Conservation (phyloP, 2,797 vertebrate genomes). For the Cottoperca gobio region DNA sequence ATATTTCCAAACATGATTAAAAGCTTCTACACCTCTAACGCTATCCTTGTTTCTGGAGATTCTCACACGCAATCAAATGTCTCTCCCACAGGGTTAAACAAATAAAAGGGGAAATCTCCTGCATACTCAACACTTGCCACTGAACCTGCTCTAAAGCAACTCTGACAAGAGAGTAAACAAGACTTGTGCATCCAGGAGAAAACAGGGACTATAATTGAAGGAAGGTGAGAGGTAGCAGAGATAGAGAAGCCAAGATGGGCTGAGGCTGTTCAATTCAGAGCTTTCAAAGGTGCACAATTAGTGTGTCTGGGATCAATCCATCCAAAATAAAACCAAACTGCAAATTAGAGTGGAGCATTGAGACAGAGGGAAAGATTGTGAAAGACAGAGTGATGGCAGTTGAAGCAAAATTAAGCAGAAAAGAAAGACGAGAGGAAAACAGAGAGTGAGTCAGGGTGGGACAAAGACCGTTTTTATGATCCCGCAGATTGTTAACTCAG, state of each 20-base stretch:
- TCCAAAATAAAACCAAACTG: slow-evolving; percentile 55
- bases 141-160: slow-evolving; percentile 65
- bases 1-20: slow-evolving; percentile 47
- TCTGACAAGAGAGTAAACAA: slow-evolving; percentile 72
- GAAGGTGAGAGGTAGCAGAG: not conserved
- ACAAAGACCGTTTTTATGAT: slow-evolving; percentile 68
- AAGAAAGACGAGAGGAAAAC: slow-evolving; percentile 37
- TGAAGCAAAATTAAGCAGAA: slow-evolving; percentile 18
- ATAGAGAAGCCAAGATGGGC: not conserved
- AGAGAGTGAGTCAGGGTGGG: slow-evolving; percentile 56
- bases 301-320: slow-evolving; percentile 36
- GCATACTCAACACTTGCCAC: slow-evolving; percentile 56
- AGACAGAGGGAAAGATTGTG: slow-evolving; percentile 16
- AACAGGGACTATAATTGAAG: not conserved
- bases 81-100: slow-evolving; percentile 61
- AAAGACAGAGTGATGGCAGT: slow-evolving; percentile 29
- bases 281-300: slow-evolving; percentile 51
- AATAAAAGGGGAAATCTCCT: slow-evolving; percentile 60
- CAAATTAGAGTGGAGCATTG: slow-evolving; percentile 31
- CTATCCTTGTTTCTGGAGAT: slow-evolving; percentile 6
- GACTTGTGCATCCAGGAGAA: slow-evolving; percentile 25
- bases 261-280: slow-evolving; percentile 3
- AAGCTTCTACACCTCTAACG: slow-evolving; percentile 39
- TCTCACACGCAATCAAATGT: slow-evolving; percentile 1
- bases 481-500: slow-evolving; percentile 62